phyloP scores from a whole-genome alignment of 2,888 invertebrate species.

The Brenthis hecate region DNA sequence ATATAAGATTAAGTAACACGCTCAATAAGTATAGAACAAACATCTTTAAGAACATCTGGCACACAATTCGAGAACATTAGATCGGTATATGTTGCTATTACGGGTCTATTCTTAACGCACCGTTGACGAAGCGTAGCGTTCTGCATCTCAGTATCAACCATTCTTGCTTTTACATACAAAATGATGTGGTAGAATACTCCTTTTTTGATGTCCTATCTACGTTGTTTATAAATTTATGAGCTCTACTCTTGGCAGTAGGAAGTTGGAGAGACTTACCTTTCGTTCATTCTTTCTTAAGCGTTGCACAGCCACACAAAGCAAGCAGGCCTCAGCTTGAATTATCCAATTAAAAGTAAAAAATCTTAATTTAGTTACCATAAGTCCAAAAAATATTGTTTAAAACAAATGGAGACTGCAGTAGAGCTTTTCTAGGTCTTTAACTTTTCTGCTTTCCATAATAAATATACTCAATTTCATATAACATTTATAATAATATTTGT shows the following conservation, averaged over 20 bases:
- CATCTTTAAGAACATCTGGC: slow-evolving; percentile 39
- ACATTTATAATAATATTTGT: too few species aligned
- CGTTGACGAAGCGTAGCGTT: slow-evolving; percentile 62
- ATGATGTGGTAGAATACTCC: slow-evolving; percentile 23
- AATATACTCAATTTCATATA: neutral
- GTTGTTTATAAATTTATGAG: slow-evolving; percentile 11
- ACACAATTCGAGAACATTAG: slow-evolving; percentile 40
- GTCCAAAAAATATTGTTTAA: too few species aligned
- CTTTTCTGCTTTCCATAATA: too few species aligned
- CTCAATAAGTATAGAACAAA: slow-evolving; percentile 21
- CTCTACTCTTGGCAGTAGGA: neutral
- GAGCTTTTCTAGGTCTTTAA: too few species aligned
- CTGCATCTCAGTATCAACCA: slow-evolving; percentile 58
- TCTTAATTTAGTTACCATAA: too few species aligned
- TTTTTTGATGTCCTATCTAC: slow-evolving; percentile 19
- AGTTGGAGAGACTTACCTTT: neutral
- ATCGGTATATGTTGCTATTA: slow-evolving; percentile 53
- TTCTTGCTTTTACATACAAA: slow-evolving; percentile 43
- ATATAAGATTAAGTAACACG: slow-evolving; percentile 21
- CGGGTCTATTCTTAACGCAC: slow-evolving; percentile 69
- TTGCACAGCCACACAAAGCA: too few species aligned
- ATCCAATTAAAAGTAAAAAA: too few species aligned
- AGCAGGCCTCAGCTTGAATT: too few species aligned
- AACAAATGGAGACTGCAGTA: too few species aligned
- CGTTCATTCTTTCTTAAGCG: neutral